Conservation (phyloP, 2,113 vertebrate genomes). For the Catharus fuscescens region DNA sequence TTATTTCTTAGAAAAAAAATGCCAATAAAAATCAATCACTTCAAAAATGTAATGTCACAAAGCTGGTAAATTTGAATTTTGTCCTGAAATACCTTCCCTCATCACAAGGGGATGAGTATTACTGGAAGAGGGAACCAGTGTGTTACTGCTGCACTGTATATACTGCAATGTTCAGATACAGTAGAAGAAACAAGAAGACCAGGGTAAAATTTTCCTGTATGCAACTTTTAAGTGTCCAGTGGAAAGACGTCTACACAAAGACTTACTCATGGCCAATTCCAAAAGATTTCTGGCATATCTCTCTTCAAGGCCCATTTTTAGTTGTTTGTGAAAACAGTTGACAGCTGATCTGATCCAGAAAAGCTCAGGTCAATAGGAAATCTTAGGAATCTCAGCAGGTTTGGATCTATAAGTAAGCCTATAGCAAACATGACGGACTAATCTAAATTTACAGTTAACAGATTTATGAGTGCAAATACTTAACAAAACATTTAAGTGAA, state of each 20-base stretch:
- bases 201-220: background rate
- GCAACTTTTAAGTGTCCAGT: background rate
- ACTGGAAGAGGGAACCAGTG: background rate
- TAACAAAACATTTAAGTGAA: background rate
- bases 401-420: background rate
- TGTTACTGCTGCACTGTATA: background rate
- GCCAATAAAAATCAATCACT: background rate
- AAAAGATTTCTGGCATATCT: background rate
- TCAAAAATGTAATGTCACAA: background rate
- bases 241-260: background rate
- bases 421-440: background rate
- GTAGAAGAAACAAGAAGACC: background rate
- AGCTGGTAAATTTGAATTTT: background rate
- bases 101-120: background rate
- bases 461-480: background rate
- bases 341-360: background rate
- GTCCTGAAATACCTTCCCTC: background rate
- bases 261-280: background rate
- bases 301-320: background rate
- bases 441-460: background rate
- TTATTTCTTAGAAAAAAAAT: background rate
- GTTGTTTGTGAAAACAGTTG: background rate
- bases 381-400: background rate
- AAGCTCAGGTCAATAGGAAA: background rate
- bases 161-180: background rate